phyloP scores from a whole-genome alignment of 2,888 invertebrate genomes.

The Schizotus pectinicornis region DNA sequence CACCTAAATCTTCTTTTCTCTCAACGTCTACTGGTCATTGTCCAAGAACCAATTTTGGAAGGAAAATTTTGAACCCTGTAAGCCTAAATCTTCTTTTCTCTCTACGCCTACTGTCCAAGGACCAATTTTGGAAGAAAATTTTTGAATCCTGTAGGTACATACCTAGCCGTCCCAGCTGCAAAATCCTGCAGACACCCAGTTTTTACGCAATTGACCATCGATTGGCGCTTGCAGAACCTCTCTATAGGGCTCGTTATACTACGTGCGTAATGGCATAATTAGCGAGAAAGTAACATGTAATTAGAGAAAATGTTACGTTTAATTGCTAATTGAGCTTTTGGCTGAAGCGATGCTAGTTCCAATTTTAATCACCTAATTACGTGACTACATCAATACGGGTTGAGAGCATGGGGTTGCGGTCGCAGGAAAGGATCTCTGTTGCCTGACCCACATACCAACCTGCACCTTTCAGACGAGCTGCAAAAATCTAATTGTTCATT shows the following conservation, averaged over 20 bases:
- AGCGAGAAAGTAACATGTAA: constrained; percentile 63
- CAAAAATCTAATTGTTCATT: constrained; percentile 8
- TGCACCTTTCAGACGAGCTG: too few species aligned
- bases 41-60: too few species aligned
- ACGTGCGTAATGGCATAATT: constrained; percentile 54
- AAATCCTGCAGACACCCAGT: too few species aligned
- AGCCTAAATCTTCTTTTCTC: too few species aligned
- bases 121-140: too few species aligned
- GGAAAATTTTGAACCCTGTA: too few species aligned
- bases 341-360: constrained; percentile 62
- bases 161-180: too few species aligned
- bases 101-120: too few species aligned
- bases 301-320: constrained; percentile 67
- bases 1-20: too few species aligned
- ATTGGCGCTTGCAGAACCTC: constrained; percentile 5
- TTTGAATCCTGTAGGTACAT: too few species aligned
- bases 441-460: neutral
- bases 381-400: constrained; percentile 56
- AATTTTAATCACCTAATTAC: constrained; percentile 68
- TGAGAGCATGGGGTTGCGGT: constrained; percentile 1
- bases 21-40: too few species aligned
- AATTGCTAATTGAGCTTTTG: constrained; percentile 67
- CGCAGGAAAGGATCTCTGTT: constrained; percentile 20
- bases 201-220: neutral
- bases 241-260: constrained; percentile 14